Conservation (phyloP, 1,140 invertebrate genomes). For the Maniola jurtina region DNA sequence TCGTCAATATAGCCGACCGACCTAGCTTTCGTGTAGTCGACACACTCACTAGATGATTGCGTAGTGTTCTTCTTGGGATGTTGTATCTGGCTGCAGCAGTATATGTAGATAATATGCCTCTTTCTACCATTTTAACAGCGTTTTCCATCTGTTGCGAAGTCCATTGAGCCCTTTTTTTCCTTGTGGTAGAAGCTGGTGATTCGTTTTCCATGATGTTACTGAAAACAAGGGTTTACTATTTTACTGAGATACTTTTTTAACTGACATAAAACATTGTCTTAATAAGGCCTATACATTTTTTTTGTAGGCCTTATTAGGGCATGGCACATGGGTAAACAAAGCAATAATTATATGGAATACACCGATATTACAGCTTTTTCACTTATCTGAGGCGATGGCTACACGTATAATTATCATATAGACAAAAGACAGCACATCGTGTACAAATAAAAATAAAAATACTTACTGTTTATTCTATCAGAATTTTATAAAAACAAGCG, state of each 20-base stretch:
- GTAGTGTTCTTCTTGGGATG: constrained; percentile 40
- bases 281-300: constrained; percentile 18
- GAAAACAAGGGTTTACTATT: constrained; percentile 24
- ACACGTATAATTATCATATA: constrained; percentile 13
- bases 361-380: constrained; percentile 12
- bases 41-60: constrained; percentile 35
- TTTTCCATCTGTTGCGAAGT: constrained; percentile 25
- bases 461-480: constrained; percentile 29
- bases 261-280: constrained; percentile 19
- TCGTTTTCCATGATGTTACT: constrained; percentile 23
- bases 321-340: constrained; percentile 13
- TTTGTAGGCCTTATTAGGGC: constrained; percentile 20
- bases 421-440: constrained; percentile 21
- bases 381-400: constrained; percentile 10
- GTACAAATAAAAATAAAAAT: constrained; percentile 32
- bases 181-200: constrained; percentile 22
- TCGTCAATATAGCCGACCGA: constrained; percentile 23
- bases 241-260: constrained; percentile 21
- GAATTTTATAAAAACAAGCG: constrained; percentile 33
- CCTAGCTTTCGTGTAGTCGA: constrained; percentile 29
- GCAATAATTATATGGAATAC: constrained; percentile 13
- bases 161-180: constrained; percentile 30
- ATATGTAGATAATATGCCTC: constrained; percentile 28
- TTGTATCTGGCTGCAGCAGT: constrained; percentile 34
- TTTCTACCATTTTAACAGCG: constrained; percentile 31